A percentile compares a stretch with the other conserved stretches of the same genome.
Evolutionary conservation across 2,797 vertebrate genomes (phyloP).

Genomic region (Peromyscus melanophrys): DNA sequence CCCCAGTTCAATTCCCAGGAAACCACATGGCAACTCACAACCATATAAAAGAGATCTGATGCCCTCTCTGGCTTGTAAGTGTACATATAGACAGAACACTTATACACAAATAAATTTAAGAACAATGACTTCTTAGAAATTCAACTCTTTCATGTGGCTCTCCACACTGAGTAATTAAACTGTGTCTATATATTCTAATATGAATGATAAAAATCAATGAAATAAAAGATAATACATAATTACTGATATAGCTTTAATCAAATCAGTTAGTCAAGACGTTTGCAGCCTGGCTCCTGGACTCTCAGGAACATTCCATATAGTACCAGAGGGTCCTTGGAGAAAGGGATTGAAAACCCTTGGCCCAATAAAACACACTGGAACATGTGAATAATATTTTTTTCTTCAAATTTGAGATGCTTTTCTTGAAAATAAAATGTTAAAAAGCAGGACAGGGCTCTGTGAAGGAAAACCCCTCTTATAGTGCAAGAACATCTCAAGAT

Average conservation of each 20-base stretch:
- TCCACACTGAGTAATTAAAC: background rate
- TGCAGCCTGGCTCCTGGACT: background rate
- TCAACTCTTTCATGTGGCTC: background rate
- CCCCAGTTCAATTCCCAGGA: background rate
- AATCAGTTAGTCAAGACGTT: background rate
- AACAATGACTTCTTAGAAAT: background rate
- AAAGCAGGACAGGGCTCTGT: conserved; percentile 6
- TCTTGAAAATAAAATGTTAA: conserved; percentile 57
- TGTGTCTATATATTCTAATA: background rate
- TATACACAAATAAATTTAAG: background rate
- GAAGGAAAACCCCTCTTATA: conserved; percentile 21
- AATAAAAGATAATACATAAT: background rate
- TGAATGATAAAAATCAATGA: background rate
- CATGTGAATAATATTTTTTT: background rate
- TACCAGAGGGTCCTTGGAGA: background rate
- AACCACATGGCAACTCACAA: background rate
- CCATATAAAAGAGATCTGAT: background rate
- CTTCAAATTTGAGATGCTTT: conserved; percentile 1
- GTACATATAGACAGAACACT: background rate
- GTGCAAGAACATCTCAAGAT: background rate
- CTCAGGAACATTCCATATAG: background rate
- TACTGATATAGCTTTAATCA: background rate
- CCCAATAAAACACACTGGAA: background rate
- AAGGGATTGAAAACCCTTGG: background rate
- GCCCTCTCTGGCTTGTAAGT: background rate